A percentile compares a stretch with the other conserved stretches of the same genome.
phyloP scores from a whole-genome alignment of 2,113 vertebrate genomes.

The Sinocyclocheilus maitianheensis region DNA sequence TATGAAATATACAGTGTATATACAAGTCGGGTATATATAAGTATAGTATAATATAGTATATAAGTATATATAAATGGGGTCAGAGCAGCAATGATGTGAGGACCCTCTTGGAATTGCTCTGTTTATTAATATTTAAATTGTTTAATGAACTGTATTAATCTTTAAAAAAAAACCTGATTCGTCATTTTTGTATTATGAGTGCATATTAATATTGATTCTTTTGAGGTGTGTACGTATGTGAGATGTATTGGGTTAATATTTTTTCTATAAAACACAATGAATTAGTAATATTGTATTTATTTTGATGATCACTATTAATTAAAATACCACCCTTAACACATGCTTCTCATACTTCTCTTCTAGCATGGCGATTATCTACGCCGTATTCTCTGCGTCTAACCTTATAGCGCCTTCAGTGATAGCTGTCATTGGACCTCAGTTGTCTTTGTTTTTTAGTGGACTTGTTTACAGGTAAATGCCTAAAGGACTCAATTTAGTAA shows the following conservation, averaged over 20 bases:
- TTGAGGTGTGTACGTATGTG: neutral
- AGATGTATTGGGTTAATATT: too few species aligned
- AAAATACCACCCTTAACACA: neutral
- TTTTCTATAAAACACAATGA: neutral
- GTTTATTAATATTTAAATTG: too few species aligned
- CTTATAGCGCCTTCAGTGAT: conserved; percentile 92
- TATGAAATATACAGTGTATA: too few species aligned
- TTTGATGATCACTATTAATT: neutral
- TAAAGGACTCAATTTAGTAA: neutral
- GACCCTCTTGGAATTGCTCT: too few species aligned
- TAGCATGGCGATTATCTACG: conserved; percentile 97
- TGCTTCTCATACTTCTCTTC: neutral
- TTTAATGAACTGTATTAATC: neutral
- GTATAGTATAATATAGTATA: too few species aligned
- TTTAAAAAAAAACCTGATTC: neutral
- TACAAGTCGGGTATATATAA: too few species aligned
- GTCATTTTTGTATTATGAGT: too few species aligned
- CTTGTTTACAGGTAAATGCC: conserved; percentile 87
- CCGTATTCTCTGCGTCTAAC: conserved; percentile 94
- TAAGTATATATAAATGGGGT: too few species aligned
- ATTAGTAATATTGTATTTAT: neutral
- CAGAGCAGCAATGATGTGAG: too few species aligned
- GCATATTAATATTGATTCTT: too few species aligned
- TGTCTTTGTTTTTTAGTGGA: conserved; percentile 92
- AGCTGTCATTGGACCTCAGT: conserved; percentile 84